Evolutionary conservation across 1,140 invertebrate species (phyloP).

Genomic region (Philopotamus ludificatus): DNA sequence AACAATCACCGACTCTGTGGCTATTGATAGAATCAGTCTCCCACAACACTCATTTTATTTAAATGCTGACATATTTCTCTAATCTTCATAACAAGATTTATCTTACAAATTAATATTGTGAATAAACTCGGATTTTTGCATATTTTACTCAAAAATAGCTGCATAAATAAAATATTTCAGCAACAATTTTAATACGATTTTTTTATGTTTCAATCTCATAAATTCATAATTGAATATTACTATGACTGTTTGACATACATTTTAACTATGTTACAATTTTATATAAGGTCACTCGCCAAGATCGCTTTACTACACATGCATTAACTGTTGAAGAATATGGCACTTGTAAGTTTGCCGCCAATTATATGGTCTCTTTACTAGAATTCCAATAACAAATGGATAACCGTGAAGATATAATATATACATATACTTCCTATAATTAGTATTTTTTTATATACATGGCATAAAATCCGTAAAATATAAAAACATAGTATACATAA

Average conservation of each 20-base stretch:
- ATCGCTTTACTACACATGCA: neutral
- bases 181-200: neutral
- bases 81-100: too few relatives aligned
- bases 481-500: neutral
- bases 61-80: too few relatives aligned
- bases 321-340: constrained; percentile 5
- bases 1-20: too few relatives aligned
- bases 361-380: neutral
- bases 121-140: neutral
- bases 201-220: neutral
- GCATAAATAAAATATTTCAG: neutral
- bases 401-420: neutral
- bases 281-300: neutral
- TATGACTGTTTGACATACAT: neutral
- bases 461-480: neutral
- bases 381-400: too few relatives aligned
- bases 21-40: too few relatives aligned
- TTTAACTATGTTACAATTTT: neutral
- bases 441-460: neutral
- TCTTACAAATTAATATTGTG: too few relatives aligned
- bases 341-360: constrained; percentile 14
- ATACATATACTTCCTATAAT: neutral
- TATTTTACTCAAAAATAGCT: neutral
- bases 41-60: too few relatives aligned
- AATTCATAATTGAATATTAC: neutral